Conservation (phyloP, 2,797 vertebrate species). For the Typhlichthys eigenmanni region DNA sequence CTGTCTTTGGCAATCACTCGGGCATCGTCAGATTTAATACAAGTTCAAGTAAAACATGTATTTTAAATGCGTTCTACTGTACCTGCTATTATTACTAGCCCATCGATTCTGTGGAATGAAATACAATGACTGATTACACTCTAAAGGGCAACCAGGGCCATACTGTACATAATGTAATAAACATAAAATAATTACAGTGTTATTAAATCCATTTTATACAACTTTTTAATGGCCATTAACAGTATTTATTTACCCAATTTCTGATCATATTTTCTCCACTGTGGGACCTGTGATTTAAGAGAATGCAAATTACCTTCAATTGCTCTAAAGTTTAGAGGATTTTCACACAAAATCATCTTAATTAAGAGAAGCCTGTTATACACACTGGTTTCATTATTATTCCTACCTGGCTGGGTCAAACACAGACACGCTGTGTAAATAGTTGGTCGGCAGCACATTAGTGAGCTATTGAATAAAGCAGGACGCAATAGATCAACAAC, state of each 20-base stretch:
- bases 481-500: too few relatives aligned
- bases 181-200: background rate
- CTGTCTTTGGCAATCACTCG: background rate
- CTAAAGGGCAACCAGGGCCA: background rate
- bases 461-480: conserved; percentile 61
- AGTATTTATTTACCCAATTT: conserved; percentile 30
- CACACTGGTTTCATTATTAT: background rate
- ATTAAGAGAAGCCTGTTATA: background rate
- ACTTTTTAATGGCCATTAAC: background rate
- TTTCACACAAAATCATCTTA: conserved; percentile 1
- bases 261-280: background rate
- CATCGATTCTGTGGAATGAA: conserved; percentile 32
- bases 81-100: conserved; percentile 27
- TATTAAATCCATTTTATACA: background rate
- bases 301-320: background rate
- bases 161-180: background rate
- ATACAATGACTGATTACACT: conserved; percentile 1
- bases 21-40: background rate
- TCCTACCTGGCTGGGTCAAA: background rate
- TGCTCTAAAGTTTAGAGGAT: background rate
- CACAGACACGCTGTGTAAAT: conserved; percentile 53
- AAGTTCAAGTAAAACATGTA: background rate
- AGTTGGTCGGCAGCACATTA: conserved; percentile 29
- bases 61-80: conserved; percentile 25
- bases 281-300: conserved; percentile 33